phyloP scores from a whole-genome alignment of 1,140 invertebrate genomes.

The Brachionus rubens region DNA sequence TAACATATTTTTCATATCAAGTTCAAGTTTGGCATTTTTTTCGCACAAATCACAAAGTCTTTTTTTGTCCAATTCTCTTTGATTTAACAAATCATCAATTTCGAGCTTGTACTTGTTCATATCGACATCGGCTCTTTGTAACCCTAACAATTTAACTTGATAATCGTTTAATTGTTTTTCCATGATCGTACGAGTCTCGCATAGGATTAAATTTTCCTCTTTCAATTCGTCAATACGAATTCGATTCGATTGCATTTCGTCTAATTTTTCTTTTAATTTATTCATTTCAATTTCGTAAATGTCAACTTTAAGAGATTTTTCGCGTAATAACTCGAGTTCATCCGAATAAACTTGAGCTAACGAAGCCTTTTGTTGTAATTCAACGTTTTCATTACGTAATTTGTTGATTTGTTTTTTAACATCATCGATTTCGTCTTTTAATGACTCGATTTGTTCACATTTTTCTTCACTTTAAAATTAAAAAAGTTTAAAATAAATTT shows the following conservation, averaged over 20 bases:
- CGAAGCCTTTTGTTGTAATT: conserved; percentile 28
- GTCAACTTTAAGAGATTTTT: conserved; percentile 16
- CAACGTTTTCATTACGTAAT: conserved; percentile 41
- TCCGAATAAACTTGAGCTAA: conserved; percentile 37
- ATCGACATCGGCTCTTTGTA: conserved; percentile 26
- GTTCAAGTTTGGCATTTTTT: conserved; percentile 44
- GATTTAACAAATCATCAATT: conserved; percentile 8
- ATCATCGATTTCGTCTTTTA: conserved; percentile 28
- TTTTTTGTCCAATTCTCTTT: conserved; percentile 35
- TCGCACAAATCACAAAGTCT: conserved; percentile 31
- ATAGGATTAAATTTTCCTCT: conserved; percentile 41
- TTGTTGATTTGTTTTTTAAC: conserved; percentile 29
- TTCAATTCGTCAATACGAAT: conserved; percentile 25
- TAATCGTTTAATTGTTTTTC: conserved; percentile 36
- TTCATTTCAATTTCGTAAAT: conserved; percentile 29
- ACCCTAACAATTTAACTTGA: conserved; percentile 12
- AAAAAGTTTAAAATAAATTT: too few relatives aligned
- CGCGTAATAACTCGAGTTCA: conserved; percentile 34
- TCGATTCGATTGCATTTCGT: not conserved
- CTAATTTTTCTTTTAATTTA: conserved; percentile 14
- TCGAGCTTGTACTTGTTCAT: conserved; percentile 44
- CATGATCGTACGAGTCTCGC: conserved; percentile 33
- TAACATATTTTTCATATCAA: conserved; percentile 41
- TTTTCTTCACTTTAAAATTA: conserved; percentile 45
- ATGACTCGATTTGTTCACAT: conserved; percentile 31